Evolutionary conservation across 2,888 invertebrate genomes (phyloP), one percentile per base, ranked within the genome.

Genomic region (Aleiodes testaceus): DNA sequence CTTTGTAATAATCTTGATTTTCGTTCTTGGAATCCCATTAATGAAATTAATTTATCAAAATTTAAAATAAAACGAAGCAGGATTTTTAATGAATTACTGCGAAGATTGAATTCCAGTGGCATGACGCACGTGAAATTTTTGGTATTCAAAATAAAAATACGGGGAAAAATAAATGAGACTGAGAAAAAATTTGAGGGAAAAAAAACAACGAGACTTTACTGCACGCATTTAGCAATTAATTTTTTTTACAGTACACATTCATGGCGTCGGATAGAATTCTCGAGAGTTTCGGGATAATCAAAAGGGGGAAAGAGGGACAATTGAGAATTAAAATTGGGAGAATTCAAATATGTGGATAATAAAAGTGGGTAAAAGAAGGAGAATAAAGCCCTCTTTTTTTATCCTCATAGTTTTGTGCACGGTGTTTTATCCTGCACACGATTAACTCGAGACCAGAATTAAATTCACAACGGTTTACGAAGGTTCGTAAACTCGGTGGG

Each of bases 221-320:
- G 59, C 59, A 42, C 59, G 59, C 59, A 16, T 59, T 36, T 59
- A 30, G 59, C 59, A 59, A 59, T 59, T 59, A 59, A 59, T 59
- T 59, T n/a, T 59, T 59, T 59, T 42, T 36, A 9, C 59, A 42
- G 16, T 42, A 7, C 4, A 22, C 5, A 2, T 26, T 50, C 20
- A 50, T 50, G 50, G 50, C 4, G n/a, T 16, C 0, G 7, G 14
- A 16, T 26, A 42, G 59, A 42, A 59, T 59, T 59, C 59, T 59
- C 18, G 16, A 18, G 36, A 26, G 26, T 26, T 18, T 53, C 26
- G 53, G 36, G 16, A 42, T 36, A 7, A 36, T 36, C 36, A 36
- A 36, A 36, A 36, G 36, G 36, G 2, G 9, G 7, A 42, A 59
- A 42, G 14, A 42, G 18, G 36, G 42, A 36, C 59, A 59, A 59